A percentile compares a stretch with the other conserved stretches of the same genome.
Conservation (phyloP, 2,888 invertebrate species). For the Monoplex corrugatus region DNA sequence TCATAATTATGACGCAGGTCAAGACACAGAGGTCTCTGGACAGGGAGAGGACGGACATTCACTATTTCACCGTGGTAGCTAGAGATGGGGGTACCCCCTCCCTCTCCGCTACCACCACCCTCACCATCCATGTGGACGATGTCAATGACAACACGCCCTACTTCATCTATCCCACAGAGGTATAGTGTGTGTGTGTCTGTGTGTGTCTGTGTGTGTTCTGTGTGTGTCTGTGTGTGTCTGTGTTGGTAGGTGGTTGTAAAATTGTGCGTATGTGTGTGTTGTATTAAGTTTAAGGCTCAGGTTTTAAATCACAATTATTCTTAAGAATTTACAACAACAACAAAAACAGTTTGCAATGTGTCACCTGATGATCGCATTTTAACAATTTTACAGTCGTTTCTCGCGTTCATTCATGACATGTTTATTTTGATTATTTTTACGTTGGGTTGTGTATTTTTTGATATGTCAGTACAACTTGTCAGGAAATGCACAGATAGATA, state of each 20-base stretch:
- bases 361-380: no score
- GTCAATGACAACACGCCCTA: slow-evolving; percentile 58
- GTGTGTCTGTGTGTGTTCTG: neutral
- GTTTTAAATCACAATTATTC: no score
- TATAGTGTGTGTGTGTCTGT: neutral
- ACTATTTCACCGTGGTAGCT: slow-evolving; percentile 52
- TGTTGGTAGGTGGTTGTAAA: neutral
- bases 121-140: slow-evolving; percentile 54
- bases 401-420: no score
- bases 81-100: slow-evolving; percentile 52
- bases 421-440: no score
- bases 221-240: neutral
- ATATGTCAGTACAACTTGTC: no score
- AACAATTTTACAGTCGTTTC: no score
- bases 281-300: no score
- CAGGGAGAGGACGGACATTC: slow-evolving; percentile 44
- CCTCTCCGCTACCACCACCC: slow-evolving; percentile 52
- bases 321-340: no score
- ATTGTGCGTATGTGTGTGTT: neutral
- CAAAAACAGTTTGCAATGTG: no score
- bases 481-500: no score
- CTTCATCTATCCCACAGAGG: slow-evolving; percentile 52
- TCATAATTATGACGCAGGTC: slow-evolving; percentile 22
- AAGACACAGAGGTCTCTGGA: slow-evolving; percentile 53
- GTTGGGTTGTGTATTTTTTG: no score